phyloP scores from a whole-genome alignment of 2,797 vertebrate species.

The Lacerta viridis region DNA sequence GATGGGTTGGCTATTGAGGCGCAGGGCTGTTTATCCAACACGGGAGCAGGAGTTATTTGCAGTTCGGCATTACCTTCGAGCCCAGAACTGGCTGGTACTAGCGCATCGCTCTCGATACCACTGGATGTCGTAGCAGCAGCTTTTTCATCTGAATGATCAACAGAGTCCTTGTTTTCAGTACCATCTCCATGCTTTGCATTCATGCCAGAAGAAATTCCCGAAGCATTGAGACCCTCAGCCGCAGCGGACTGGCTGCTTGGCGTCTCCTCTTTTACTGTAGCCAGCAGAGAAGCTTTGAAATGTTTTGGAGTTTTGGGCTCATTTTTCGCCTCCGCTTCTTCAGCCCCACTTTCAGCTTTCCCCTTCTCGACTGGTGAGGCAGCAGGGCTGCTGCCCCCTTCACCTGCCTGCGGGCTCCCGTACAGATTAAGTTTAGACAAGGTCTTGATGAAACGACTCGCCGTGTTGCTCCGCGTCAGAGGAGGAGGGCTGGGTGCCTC shows the following conservation, averaged over 20 bases:
- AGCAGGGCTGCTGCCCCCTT: slow-evolving; percentile 43
- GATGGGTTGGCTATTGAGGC: slow-evolving; percentile 79
- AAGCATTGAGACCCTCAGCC: slow-evolving; percentile 30
- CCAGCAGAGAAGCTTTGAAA: slow-evolving; percentile 79
- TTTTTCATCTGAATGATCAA: slow-evolving; percentile 57
- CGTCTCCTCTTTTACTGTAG: slow-evolving; percentile 91
- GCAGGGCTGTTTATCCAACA: slow-evolving; percentile 74
- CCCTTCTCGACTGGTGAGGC: slow-evolving; percentile 72
- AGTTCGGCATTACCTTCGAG: slow-evolving; percentile 35
- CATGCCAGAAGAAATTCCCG: slow-evolving; percentile 53
- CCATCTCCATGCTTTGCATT: slow-evolving; percentile 39
- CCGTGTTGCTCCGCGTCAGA: slow-evolving; percentile 86
- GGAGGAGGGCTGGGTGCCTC: slow-evolving; percentile 80
- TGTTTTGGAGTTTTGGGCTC: slow-evolving; percentile 83
- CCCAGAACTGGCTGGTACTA: slow-evolving; percentile 52
- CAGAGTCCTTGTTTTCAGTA: slow-evolving; percentile 45
- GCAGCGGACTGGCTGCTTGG: slow-evolving; percentile 62
- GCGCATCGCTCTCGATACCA: slow-evolving; percentile 58
- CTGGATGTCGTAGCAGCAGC: slow-evolving; percentile 53
- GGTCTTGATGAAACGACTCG: slow-evolving; percentile 89
- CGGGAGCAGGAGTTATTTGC: slow-evolving; percentile 51
- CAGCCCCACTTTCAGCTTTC: slow-evolving; percentile 62
- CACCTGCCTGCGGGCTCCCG: slow-evolving; percentile 67
- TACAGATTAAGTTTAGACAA: slow-evolving; percentile 88
- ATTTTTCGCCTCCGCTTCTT: slow-evolving; percentile 76